A percentile compares a stretch with the other conserved stretches of the same genome.
Conservation (phyloP, 1,140 invertebrate species). For the Caenorhabditis tropicalis region DNA sequence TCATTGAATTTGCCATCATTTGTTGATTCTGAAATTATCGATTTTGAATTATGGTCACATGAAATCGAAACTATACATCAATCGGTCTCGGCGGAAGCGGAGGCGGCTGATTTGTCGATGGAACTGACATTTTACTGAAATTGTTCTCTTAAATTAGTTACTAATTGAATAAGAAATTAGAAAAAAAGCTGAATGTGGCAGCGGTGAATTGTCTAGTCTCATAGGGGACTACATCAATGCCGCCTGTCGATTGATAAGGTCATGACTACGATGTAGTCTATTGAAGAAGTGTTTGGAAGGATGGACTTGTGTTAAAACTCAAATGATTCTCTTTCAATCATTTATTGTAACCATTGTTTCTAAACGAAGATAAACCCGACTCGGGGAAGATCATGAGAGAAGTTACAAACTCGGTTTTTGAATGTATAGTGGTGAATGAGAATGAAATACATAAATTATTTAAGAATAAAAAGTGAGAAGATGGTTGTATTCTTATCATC, state of each 20-base stretch:
- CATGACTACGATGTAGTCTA: conserved; percentile 32
- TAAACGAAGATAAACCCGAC: background rate
- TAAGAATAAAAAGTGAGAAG: background rate
- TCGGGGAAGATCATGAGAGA: background rate
- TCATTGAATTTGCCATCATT: background rate
- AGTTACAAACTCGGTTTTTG: background rate
- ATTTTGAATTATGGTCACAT: background rate
- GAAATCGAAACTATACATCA: background rate
- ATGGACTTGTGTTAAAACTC: background rate
- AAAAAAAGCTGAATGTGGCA: background rate
- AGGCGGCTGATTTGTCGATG: conserved; percentile 16
- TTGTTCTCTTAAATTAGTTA: background rate
- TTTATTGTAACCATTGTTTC: background rate
- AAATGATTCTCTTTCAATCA: background rate
- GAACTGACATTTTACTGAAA: background rate
- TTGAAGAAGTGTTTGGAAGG: background rate
- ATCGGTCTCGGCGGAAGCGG: conserved; percentile 21
- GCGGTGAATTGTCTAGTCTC: background rate
- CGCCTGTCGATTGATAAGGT: conserved; percentile 19
- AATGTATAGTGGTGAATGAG: background rate
- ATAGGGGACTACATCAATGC: background rate
- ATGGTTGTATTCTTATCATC: background rate
- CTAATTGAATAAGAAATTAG: background rate
- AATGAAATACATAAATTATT: conserved; percentile 29
- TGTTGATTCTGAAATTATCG: conserved; percentile 21